A percentile compares a stretch with the other conserved stretches of the same genome.
Evolutionary conservation across 2,888 invertebrate species (phyloP).

Genomic region (Orchesella flavescens): DNA sequence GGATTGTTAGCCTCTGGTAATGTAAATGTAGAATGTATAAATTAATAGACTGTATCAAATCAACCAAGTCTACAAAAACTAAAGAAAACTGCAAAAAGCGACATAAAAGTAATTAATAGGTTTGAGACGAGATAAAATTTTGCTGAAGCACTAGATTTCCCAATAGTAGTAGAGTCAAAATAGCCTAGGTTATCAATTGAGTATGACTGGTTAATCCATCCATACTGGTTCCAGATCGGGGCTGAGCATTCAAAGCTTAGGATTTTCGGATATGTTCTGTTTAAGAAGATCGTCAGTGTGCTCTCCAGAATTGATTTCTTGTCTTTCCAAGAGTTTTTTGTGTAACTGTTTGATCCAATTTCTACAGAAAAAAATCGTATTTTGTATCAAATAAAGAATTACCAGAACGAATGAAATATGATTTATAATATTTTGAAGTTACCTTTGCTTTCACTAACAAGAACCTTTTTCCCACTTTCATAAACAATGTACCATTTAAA

Average conservation of each 20-base stretch:
- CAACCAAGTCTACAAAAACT: too few relatives aligned
- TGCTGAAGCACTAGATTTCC: too few relatives aligned
- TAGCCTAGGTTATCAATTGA: background rate
- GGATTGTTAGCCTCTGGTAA: too few relatives aligned
- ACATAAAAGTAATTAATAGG: background rate
- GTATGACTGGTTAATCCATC: constrained; percentile 27
- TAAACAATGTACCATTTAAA: constrained; percentile 49
- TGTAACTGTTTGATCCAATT: too few relatives aligned
- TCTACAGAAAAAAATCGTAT: background rate
- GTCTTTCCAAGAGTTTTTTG: constrained; percentile 10
- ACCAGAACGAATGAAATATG: background rate
- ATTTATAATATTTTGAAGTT: background rate
- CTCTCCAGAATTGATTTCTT: constrained; percentile 39
- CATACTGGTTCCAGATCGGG: constrained; percentile 37
- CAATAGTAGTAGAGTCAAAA: background rate
- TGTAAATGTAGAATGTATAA: too few relatives aligned
- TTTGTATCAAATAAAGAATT: background rate
- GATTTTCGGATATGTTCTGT: background rate
- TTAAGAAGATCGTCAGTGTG: background rate
- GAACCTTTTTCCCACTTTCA: background rate
- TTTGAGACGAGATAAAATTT: background rate
- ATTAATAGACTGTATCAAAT: too few relatives aligned
- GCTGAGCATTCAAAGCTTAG: constrained; percentile 32
- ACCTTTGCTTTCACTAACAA: background rate
- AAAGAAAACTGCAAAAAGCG: background rate